These are phyloP conservation scores for Asteroscopus sphinx DNA, from an alignment of 2,888 invertebrate species.

Conservation along the genomic window DNA sequence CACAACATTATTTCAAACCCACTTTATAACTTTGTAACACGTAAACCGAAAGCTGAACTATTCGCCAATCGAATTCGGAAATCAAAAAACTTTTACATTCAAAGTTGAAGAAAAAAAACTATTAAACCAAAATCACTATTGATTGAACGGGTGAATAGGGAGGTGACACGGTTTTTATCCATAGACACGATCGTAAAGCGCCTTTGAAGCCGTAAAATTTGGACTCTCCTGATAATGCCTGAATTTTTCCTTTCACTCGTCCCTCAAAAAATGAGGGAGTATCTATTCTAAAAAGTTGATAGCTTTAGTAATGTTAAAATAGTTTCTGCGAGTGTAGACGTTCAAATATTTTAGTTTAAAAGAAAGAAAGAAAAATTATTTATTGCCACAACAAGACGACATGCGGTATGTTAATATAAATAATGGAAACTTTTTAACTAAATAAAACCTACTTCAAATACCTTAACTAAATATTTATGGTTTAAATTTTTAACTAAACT, in stretches of 20 bases:
- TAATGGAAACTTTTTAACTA: too few species aligned
- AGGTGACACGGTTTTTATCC: slow-evolving; percentile 53
- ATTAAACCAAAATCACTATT: slow-evolving; percentile 47
- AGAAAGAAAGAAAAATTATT: too few species aligned
- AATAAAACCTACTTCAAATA: too few species aligned
- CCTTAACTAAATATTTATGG: too few species aligned
- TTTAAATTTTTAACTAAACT: too few species aligned
- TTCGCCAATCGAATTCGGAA: slow-evolving; percentile 33
- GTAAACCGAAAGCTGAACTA: slow-evolving; percentile 26
- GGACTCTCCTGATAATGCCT: slow-evolving; percentile 40
- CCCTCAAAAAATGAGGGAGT: slow-evolving; percentile 29
- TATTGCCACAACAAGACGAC: too few species aligned
- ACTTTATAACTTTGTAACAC: slow-evolving; percentile 41
- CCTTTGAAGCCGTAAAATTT: slow-evolving; percentile 54
- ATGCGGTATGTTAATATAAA: too few species aligned
- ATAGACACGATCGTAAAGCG: slow-evolving; percentile 58
- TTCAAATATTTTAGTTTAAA: too few species aligned
- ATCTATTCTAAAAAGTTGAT: slow-evolving; percentile 50
- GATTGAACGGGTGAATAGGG: slow-evolving; percentile 44
- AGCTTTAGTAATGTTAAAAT: slow-evolving; percentile 36
- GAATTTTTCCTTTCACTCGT: slow-evolving; percentile 60
- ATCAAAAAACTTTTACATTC: slow-evolving; percentile 55
- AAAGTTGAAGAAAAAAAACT: slow-evolving; percentile 43
- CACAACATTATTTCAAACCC: slow-evolving; percentile 24
- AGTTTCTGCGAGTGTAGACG: too few species aligned